phyloP scores from a whole-genome alignment of 2,888 invertebrate genomes.

The Pasiphila rectangulata region DNA sequence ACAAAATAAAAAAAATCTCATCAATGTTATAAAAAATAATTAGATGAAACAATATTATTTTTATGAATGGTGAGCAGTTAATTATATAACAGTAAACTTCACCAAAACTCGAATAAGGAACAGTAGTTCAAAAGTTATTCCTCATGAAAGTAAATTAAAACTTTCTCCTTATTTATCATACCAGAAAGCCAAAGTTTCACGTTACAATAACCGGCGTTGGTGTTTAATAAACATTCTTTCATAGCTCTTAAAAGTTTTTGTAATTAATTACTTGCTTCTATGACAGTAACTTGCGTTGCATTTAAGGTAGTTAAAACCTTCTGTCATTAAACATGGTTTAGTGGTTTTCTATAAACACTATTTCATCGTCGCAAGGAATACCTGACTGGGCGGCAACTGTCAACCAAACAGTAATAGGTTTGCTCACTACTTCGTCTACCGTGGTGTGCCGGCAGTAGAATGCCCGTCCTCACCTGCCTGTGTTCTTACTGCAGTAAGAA shows the following conservation, averaged over 20 bases:
- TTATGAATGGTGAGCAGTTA: neutral
- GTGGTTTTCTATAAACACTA: too few relatives aligned
- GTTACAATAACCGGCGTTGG: conserved; percentile 1
- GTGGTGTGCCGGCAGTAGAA: too few relatives aligned
- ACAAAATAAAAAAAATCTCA: neutral
- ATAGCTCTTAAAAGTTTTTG: neutral
- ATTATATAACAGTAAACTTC: conserved; percentile 6
- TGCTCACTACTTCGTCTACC: too few relatives aligned
- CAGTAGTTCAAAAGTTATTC: neutral
- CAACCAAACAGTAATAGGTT: too few relatives aligned
- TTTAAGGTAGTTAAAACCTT: too few relatives aligned
- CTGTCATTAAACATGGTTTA: too few relatives aligned
- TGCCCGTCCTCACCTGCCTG: too few relatives aligned
- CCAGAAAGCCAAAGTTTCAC: neutral
- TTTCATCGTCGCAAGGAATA: too few relatives aligned
- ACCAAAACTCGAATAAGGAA: conserved; percentile 11
- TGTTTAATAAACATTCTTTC: neutral
- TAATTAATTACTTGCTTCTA: neutral
- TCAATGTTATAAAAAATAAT: neutral
- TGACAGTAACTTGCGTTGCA: neutral
- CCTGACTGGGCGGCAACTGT: too few relatives aligned
- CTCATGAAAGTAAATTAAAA: conserved; percentile 19
- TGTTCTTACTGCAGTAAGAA: too few relatives aligned
- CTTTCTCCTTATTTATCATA: conserved; percentile 6
- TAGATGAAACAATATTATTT: neutral